Conservation (phyloP, 1,140 invertebrate species). For the Oryzaephilus surinamensis region DNA sequence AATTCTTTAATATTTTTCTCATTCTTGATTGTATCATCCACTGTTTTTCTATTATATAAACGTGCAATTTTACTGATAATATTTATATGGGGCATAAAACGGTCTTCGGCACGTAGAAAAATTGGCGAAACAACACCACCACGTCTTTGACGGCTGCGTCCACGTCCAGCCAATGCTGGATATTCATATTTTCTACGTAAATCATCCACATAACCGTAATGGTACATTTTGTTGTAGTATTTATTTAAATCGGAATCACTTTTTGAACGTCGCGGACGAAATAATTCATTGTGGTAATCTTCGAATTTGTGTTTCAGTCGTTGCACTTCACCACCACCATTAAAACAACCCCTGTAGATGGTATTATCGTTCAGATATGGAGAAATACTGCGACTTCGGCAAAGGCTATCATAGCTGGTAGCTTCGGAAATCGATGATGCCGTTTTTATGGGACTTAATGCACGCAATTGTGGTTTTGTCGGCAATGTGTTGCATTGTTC, state of each 20-base stretch:
- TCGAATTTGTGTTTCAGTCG: slow-evolving; percentile 66
- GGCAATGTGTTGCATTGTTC: slow-evolving; percentile 19
- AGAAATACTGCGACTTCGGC: slow-evolving; percentile 52
- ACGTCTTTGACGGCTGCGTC: slow-evolving; percentile 41
- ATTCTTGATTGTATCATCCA: no score
- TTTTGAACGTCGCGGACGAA: slow-evolving; percentile 47
- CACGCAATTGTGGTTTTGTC: slow-evolving; percentile 20
- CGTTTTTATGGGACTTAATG: no score
- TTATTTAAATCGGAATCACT: slow-evolving; percentile 66
- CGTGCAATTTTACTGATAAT: slow-evolving; percentile 74
- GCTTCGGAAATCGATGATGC: slow-evolving; percentile 22
- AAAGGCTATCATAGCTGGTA: slow-evolving; percentile 53
- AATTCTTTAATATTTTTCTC: slow-evolving; percentile 34
- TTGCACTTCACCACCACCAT: slow-evolving; percentile 63
- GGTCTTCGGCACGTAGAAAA: slow-evolving; percentile 53
- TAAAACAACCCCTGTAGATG: no score
- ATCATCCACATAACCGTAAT: slow-evolving; percentile 47
- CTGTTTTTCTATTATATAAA: slow-evolving; percentile 36
- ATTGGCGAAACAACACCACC: slow-evolving; percentile 44
- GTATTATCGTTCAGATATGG: slow-evolving; percentile 57
- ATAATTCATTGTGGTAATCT: slow-evolving; percentile 33
- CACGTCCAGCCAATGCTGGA: slow-evolving; percentile 30
- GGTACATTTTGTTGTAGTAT: slow-evolving; percentile 42
- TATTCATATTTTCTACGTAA: slow-evolving; percentile 50
- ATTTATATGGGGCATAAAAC: slow-evolving; percentile 78